phyloP scores from a whole-genome alignment of 2,113 vertebrate species.

The Varanus komodoensis region DNA sequence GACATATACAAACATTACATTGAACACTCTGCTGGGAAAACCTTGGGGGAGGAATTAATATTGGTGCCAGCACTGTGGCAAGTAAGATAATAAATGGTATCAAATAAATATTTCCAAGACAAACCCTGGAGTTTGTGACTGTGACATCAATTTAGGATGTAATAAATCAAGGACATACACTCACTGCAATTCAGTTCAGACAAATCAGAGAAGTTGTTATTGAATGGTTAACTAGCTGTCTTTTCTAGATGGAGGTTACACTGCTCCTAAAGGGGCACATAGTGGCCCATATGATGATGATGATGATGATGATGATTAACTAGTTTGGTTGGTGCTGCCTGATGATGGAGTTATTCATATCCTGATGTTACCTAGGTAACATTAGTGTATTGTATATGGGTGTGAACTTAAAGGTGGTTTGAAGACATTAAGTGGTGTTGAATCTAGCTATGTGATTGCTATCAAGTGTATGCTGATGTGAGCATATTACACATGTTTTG shows the following conservation, averaged over 20 bases:
- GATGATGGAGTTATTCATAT: neutral
- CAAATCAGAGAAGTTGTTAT: neutral
- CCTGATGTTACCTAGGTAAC: neutral
- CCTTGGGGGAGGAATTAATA: neutral
- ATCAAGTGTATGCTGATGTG: neutral
- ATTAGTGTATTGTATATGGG: neutral
- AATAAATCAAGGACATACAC: neutral
- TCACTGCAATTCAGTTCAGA: neutral
- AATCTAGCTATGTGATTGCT: neutral
- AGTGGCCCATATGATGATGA: neutral
- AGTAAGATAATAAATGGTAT: neutral
- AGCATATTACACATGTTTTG: neutral
- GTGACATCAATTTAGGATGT: neutral
- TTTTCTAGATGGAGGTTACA: no score
- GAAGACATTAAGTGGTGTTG: neutral
- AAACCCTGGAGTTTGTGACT: neutral
- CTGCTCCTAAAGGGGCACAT: neutral
- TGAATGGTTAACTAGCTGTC: neutral
- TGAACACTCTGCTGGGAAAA: constrained; percentile 6
- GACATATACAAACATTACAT: neutral
- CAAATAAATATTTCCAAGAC: constrained; percentile 26
- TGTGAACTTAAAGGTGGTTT: neutral
- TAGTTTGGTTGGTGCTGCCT: neutral
- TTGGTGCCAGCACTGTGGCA: rapidly evolving
- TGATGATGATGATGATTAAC: no score